These are phyloP conservation scores for Drosophila formosana DNA, from an alignment of 2,888 invertebrate genomes.

Conservation along the genomic window DNA sequence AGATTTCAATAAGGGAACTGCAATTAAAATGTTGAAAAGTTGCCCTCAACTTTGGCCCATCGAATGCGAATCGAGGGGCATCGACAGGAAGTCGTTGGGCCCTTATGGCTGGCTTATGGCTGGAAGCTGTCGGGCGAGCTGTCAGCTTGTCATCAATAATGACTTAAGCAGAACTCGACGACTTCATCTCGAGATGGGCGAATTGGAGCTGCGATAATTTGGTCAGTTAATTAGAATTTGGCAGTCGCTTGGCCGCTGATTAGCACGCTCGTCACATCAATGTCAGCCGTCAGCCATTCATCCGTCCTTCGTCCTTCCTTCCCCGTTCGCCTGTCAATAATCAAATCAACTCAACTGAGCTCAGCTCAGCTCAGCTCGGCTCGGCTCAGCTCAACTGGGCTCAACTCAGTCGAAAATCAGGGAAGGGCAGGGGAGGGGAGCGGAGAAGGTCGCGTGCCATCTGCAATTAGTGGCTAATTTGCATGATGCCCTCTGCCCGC, in stretches of 20 bases:
- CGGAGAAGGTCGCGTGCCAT: slow-evolving; percentile 58
- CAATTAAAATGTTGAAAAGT: slow-evolving; percentile 1
- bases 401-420: not conserved
- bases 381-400: not conserved
- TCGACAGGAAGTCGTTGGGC: slow-evolving; percentile 2
- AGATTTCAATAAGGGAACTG: slow-evolving; percentile 2
- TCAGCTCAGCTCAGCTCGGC: not conserved
- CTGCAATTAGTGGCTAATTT: slow-evolving; percentile 67
- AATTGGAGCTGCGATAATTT: slow-evolving; percentile 19
- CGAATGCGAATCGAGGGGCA: not conserved
- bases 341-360: slow-evolving; percentile 58
- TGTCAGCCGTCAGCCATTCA: slow-evolving; percentile 3
- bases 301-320: not conserved
- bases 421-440: not conserved
- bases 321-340: slow-evolving; percentile 42
- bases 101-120: slow-evolving; percentile 19
- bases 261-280: slow-evolving; percentile 43
- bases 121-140: slow-evolving; percentile 14
- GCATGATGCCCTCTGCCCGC: slow-evolving; percentile 58
- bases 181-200: not conserved
- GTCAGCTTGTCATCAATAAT: slow-evolving; percentile 45
- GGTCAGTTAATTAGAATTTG: slow-evolving; percentile 37
- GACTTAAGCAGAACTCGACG: slow-evolving; percentile 13
- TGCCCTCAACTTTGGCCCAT: not conserved
- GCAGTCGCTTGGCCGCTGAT: slow-evolving; percentile 39